Base-by-base conservation (phyloP, 2,888 invertebrate species). In the Dioctria rufipes region DNA sequence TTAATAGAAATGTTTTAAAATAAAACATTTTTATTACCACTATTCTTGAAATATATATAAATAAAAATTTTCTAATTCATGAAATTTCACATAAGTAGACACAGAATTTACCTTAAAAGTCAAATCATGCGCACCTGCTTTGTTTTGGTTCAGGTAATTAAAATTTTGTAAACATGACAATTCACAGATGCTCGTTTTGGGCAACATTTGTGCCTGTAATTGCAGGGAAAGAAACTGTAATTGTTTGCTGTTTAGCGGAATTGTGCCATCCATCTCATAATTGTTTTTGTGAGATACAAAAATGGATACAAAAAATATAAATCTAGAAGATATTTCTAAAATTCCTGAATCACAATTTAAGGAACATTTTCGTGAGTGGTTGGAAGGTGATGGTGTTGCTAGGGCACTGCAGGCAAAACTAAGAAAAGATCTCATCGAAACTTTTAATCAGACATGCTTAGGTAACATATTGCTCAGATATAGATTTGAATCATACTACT, bases 331-430 rank as follows among this genome's bases (percentile, higher is more conserved):
- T 49, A 84, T 89, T 25, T 84, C 86, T 3, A 85, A 87, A 78
- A 84, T 89, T 11, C 86, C 89, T 2, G 85, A 86, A 65, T 83
- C 85, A 3, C 88, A 89, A 58, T 89, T 89, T 60, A 87, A 87
- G 73, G 81, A 85, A n/a, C 85, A 87, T 79, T 87, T 89, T 66
- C 85, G 86, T 3, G 84, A 87, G 11, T 89, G 89, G 89, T 86
- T 89, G 84, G 85, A 86, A 63, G 84, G 87, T 11, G 87, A 88
- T 81, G 87, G 87, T 78, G 84, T 89, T 3, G 87, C 88, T 4
- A 85, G 85, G 5, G 85, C 86, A 3, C 80, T 88, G 80, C 88
- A 88, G 79, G 85, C 87, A 2, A 87, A 88, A 80, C 80, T 89
- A 39, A 86, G 89, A 2, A 85, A 84, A 80, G 87, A 89, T 81